phyloP scores from a whole-genome alignment of 1,140 invertebrate species.

The Bombyx mandarina region DNA sequence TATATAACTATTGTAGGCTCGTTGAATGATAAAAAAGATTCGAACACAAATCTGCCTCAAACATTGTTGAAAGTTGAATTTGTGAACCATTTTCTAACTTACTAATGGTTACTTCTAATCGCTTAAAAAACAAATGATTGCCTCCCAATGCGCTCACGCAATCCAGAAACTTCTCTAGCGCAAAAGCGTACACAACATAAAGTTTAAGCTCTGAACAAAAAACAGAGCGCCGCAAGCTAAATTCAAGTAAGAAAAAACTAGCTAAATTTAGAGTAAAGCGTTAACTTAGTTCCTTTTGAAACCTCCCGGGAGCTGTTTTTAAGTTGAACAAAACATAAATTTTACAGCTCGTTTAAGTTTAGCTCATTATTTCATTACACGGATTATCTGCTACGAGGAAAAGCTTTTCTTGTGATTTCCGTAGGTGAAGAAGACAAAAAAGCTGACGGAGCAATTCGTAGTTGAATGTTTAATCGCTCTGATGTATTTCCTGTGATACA shows the following conservation, averaged over 20 bases:
- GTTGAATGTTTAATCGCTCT: not conserved
- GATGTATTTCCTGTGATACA: not conserved
- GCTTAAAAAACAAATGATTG: no score
- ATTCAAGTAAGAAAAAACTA: slow-evolving; percentile 36
- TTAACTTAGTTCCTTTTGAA: slow-evolving; percentile 47
- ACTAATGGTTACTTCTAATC: no score
- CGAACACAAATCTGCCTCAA: no score
- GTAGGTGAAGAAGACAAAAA: not conserved
- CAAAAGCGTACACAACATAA: slow-evolving; percentile 16
- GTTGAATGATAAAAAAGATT: no score
- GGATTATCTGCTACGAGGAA: slow-evolving; percentile 22
- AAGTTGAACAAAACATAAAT: slow-evolving; percentile 55
- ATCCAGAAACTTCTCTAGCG: not conserved
- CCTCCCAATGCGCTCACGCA: no score
- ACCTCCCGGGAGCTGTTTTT: slow-evolving; percentile 53
- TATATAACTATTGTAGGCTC: no score
- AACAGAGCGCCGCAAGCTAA: slow-evolving; percentile 24
- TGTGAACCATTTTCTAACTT: no score
- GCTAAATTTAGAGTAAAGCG: slow-evolving; percentile 39
- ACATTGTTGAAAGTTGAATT: no score
- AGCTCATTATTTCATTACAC: slow-evolving; percentile 55
- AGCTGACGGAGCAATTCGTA: no score
- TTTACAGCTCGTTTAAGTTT: slow-evolving; percentile 57
- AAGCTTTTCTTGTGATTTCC: slow-evolving; percentile 5
- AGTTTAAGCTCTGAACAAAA: slow-evolving; percentile 24